Percentiles rank a stretch among this genome's conserved stretches.
Evolutionary conservation across 1,140 invertebrate species (phyloP).

Genomic region (Drosophila oshimai): DNA sequence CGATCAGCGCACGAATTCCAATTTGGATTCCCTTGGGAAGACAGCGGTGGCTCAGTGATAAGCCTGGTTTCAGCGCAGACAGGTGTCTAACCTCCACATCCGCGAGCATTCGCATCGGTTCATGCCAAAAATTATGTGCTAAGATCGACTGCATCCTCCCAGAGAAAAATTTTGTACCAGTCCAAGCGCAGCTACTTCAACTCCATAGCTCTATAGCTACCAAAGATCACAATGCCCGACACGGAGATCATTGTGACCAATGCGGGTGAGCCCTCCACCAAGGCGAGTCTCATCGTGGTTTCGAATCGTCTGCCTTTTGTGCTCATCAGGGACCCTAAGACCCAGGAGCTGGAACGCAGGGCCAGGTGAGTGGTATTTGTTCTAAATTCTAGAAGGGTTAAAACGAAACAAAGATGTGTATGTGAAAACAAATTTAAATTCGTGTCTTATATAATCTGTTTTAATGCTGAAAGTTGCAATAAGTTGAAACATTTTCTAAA

Average conservation of each 20-base stretch:
- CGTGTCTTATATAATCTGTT: not conserved
- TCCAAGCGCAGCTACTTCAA: constrained; percentile 8
- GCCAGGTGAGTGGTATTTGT: constrained; percentile 87
- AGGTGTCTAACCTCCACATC: constrained; percentile 11
- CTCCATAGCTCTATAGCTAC: not conserved
- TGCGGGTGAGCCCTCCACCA: constrained; percentile 72
- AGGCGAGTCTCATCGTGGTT: constrained; percentile 93
- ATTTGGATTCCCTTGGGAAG: not conserved
- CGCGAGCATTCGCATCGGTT: not conserved
- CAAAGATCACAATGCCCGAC: constrained; percentile 57
- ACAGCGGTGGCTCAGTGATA: constrained; percentile 1
- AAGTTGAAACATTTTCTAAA: no score
- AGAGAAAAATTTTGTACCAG: not conserved
- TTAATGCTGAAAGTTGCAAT: no score
- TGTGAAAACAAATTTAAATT: not conserved
- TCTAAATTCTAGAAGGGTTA: not conserved
- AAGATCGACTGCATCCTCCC: not conserved
- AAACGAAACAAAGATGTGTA: no score
- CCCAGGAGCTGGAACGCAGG: constrained; percentile 89
- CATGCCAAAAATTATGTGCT: constrained; percentile 32
- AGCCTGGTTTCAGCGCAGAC: constrained; percentile 1
- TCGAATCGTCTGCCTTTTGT: constrained; percentile 95
- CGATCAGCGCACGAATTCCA: not conserved
- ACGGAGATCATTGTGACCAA: constrained; percentile 81
- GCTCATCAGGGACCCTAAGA: constrained; percentile 88